Conservation (phyloP, 2,113 vertebrate genomes). For the Eublepharis macularius region DNA sequence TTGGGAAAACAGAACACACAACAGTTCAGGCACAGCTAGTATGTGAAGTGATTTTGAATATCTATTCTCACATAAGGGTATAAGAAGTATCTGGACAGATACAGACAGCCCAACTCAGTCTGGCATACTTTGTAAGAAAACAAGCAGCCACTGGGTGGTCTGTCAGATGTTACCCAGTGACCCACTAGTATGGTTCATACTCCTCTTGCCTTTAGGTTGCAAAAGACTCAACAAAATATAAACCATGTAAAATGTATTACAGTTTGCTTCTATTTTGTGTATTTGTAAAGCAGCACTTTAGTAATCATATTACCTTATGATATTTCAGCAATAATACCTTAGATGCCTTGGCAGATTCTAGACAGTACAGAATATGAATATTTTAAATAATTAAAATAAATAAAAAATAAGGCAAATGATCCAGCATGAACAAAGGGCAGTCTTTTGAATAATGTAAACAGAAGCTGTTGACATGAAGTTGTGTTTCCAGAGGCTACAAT, state of each 20-base stretch:
- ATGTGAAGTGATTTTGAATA: not conserved
- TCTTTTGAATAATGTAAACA: not conserved
- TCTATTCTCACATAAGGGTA: not conserved
- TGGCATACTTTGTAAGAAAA: not conserved
- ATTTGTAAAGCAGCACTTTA: not conserved
- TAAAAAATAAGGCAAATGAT: not conserved
- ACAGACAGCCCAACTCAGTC: not conserved
- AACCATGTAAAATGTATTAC: not conserved
- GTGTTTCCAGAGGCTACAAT: not conserved
- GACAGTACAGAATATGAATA: too few species aligned
- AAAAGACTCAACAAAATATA: not conserved
- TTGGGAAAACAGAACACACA: too few species aligned
- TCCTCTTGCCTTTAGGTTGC: not conserved
- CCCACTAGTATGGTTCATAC: too few species aligned
- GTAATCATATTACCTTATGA: not conserved
- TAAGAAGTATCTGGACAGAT: not conserved
- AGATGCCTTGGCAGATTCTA: too few species aligned
- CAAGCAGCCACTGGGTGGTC: not conserved
- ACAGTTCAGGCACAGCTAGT: too few species aligned
- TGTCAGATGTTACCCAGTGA: not conserved
- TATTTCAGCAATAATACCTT: not conserved
- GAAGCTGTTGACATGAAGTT: not conserved
- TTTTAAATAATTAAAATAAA: too few species aligned
- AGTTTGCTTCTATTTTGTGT: not conserved
- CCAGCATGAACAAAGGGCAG: not conserved